Conservation (phyloP, 2,888 invertebrate species). For the Orchestes rusci region DNA sequence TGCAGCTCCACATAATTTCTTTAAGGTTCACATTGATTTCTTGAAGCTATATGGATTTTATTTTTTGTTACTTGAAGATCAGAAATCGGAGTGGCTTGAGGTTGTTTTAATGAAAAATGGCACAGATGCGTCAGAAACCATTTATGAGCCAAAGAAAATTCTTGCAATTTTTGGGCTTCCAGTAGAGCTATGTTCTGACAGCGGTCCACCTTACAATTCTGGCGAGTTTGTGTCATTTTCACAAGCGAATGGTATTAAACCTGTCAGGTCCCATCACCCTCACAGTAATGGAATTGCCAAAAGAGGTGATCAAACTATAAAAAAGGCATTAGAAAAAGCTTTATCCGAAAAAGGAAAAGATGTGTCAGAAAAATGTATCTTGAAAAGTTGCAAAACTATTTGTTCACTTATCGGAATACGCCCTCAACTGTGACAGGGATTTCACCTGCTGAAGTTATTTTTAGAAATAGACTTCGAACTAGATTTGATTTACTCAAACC, state of each 20-base stretch:
- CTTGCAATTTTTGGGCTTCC: too few species aligned
- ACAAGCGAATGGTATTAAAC: constrained; percentile 28
- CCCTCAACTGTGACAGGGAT: too few species aligned
- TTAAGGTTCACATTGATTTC: too few species aligned
- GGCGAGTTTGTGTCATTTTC: constrained; percentile 25
- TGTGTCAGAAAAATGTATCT: too few species aligned
- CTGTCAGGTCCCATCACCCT: constrained; percentile 25
- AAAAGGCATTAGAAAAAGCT: constrained; percentile 21
- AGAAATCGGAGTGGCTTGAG: constrained; percentile 27
- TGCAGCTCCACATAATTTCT: too few species aligned
- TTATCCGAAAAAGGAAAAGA: too few species aligned
- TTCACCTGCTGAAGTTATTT: too few species aligned
- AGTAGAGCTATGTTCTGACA: constrained; percentile 26
- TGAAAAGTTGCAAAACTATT: too few species aligned
- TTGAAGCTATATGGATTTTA: too few species aligned
- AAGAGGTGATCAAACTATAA: constrained; percentile 26
- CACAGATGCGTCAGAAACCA: constrained; percentile 20
- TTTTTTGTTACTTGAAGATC: constrained; percentile 12
- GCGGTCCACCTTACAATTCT: constrained; percentile 28
- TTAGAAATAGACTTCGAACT: too few species aligned
- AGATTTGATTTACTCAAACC: too few species aligned
- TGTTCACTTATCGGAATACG: too few species aligned
- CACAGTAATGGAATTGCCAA: constrained; percentile 27
- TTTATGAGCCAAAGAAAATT: constrained; percentile 1
- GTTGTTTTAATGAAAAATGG: constrained; percentile 25